These are phyloP conservation scores for Gila robusta DNA, from an alignment of 2,797 vertebrate genomes.

Conservation along the genomic window DNA sequence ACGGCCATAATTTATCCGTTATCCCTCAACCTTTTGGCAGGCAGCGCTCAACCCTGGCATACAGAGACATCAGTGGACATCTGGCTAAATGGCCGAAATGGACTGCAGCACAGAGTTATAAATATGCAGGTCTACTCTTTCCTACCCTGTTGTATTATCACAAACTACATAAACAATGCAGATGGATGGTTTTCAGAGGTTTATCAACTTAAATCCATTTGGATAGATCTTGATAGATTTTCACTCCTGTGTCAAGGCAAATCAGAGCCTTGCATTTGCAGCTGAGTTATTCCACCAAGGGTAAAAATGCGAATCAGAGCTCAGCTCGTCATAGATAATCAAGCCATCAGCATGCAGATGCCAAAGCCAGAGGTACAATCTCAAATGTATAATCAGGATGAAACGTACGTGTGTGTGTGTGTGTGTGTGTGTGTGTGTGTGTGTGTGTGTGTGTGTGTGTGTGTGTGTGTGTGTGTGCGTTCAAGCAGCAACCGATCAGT, in stretches of 20 bases:
- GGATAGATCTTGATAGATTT: constrained; percentile 25
- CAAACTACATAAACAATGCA: constrained; percentile 43
- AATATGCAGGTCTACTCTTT: constrained; percentile 41
- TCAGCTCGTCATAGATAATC: constrained; percentile 59
- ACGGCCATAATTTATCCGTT: constrained; percentile 27
- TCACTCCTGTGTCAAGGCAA: constrained; percentile 28
- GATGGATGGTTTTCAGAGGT: constrained; percentile 26
- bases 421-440: background rate
- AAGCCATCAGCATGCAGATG: constrained; percentile 64
- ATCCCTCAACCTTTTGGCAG: constrained; percentile 32
- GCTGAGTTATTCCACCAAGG: constrained; percentile 42
- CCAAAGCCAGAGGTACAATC: constrained; percentile 58
- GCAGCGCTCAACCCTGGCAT: constrained; percentile 20
- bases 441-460: no score
- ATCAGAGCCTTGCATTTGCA: constrained; percentile 38
- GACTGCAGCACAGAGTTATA: constrained; percentile 34
- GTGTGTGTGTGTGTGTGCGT: background rate
- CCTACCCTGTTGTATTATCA: constrained; percentile 5
- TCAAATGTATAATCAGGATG: constrained; percentile 60
- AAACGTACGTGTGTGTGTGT: constrained; percentile 11
- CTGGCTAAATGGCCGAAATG: constrained; percentile 32
- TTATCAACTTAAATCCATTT: constrained; percentile 44
- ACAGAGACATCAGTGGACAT: constrained; percentile 37
- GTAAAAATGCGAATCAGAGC: constrained; percentile 58
- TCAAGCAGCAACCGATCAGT: constrained; percentile 23